These are phyloP conservation scores for Verasper variegatus DNA, from an alignment of 2,113 vertebrate genomes.

Conservation along the genomic window DNA sequence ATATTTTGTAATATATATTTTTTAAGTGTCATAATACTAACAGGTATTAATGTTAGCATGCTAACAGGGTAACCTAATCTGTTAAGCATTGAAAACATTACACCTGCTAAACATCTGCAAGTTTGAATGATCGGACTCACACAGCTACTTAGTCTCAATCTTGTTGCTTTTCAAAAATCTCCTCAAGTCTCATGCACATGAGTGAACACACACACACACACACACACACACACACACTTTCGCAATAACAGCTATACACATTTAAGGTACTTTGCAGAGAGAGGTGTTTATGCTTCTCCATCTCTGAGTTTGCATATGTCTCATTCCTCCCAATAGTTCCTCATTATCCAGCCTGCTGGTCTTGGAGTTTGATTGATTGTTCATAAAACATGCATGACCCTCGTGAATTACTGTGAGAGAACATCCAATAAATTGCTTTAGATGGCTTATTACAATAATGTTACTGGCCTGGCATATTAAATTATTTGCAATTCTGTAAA, in stretches of 20 bases:
- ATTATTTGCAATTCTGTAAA: conserved; percentile 80
- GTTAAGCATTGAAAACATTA: not conserved
- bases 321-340: conserved; percentile 66
- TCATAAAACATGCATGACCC: conserved; percentile 81
- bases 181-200: not conserved
- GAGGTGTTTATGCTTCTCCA: conserved; percentile 29
- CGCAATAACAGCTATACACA: not conserved
- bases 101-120: not conserved
- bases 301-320: conserved; percentile 49
- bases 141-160: not conserved
- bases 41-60: not conserved
- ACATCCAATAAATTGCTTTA: conserved; percentile 85
- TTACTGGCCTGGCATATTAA: conserved; percentile 78
- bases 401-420: conserved; percentile 80
- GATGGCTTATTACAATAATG: conserved; percentile 84
- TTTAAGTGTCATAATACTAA: not conserved
- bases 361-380: conserved; percentile 80
- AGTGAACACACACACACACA: not conserved
- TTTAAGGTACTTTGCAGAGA: conserved; percentile 24
- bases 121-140: not conserved
- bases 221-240: not conserved
- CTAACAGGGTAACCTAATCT: not conserved
- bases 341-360: conserved; percentile 71
- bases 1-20: too few species aligned
- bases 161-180: not conserved